Evolutionary conservation across 37 sponge, comb jelly and placozoan genomes (phyloP).

Genomic region (Ephydatia muelleri): DNA sequence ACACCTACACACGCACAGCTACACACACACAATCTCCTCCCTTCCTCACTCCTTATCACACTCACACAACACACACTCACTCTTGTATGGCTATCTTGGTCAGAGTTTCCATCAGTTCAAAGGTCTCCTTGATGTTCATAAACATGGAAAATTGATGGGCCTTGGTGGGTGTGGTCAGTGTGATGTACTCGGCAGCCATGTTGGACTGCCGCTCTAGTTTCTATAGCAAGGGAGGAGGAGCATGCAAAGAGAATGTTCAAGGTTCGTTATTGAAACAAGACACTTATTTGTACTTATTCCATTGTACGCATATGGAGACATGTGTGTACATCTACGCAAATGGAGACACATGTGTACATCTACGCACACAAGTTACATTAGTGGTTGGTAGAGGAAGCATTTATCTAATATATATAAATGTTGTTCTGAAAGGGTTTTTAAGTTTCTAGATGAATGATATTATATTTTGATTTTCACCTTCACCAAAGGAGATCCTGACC

Average conservation of each 20-base stretch:
- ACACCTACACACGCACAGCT: background rate
- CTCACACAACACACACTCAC: conserved; percentile 24
- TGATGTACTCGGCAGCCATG: conserved; percentile 16
- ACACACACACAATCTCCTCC: background rate
- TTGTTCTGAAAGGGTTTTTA: too few species aligned
- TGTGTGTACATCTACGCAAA: too few species aligned
- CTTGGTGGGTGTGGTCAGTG: background rate
- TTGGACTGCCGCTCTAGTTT: conserved; percentile 2
- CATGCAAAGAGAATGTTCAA: background rate
- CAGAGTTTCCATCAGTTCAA: conserved; percentile 78
- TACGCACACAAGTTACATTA: too few species aligned
- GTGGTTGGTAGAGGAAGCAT: too few species aligned
- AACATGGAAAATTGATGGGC: conserved; percentile 61
- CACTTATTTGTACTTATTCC: too few species aligned
- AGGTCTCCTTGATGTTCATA: conserved; percentile 58
- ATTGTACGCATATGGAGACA: too few species aligned
- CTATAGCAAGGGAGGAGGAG: background rate
- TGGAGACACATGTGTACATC: too few species aligned
- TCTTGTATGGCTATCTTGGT: conserved; percentile 57
- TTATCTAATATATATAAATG: too few species aligned
- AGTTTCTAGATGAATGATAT: too few species aligned
- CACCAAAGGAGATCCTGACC: too few species aligned
- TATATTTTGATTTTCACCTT: too few species aligned
- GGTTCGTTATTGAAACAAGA: background rate
- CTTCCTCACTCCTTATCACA: background rate